Evolutionary conservation across 2,797 vertebrate species (phyloP), one percentile per base, ranked within the genome.

Genomic region (Phrynocephalus guinanensis): DNA sequence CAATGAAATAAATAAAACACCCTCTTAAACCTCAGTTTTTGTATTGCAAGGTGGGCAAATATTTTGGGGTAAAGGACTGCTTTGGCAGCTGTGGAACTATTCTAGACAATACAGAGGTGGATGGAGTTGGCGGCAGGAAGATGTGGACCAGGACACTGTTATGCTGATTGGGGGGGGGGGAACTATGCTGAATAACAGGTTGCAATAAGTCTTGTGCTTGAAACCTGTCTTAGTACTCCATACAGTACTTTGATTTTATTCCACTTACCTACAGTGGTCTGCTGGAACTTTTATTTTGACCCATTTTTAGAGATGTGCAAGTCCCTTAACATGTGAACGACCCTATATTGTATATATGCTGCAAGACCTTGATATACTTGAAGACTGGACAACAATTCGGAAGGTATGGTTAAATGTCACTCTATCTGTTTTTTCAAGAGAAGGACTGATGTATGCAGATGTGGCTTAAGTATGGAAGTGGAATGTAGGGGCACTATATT

Each of bases 331-430:
- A 80, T 86, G 83, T 92, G 72, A 91, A 99, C 98, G 98, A 1
- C 99, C 99, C 80, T 99, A 99, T 98, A 99, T 99, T 93, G 98
- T 99, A 94, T 99, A 99, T 96, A 99, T 99, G 99, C 96, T 99
- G 84, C 98, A 99, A 95, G 99, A 99, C 92, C 95, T 99, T 92
- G 99, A 99, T 97, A 98, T 99, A 92, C 97, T 99, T 94, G 98
- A 99, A 97, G 99, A 99, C 91, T 99, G 99, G 99, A 99, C 98
- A 48, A 98, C 98, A 72, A 99, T 99, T 94, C 98, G 98, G 94
- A 99, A 99, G 98, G 98, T 99, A 90, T 92, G 94, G 79, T 88
- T 82, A 87, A 66, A 76, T 87, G 68, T 24, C n/a, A 52, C 0
- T 82, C 33, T 1, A 68, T 80, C 6, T 30, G 48, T 86, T 78